phyloP scores from a whole-genome alignment of 2,888 invertebrate genomes.

The Pantelozetes paolii region DNA sequence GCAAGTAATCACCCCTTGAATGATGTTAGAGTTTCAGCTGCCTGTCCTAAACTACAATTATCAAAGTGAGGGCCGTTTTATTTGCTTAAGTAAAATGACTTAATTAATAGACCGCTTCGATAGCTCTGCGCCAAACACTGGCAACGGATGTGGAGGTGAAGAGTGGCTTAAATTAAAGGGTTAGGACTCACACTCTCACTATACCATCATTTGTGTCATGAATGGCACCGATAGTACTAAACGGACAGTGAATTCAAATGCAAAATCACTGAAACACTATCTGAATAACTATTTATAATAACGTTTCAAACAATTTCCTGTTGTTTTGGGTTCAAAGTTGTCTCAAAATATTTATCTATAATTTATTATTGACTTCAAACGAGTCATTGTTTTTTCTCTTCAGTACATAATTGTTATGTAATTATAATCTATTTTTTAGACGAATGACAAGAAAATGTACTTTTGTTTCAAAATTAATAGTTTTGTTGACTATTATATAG shows the following conservation, averaged over 20 bases:
- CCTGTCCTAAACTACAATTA: not conserved
- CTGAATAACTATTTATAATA: not conserved
- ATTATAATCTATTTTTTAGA: not conserved
- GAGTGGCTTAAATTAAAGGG: not conserved
- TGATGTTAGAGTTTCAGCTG: slow-evolving; percentile 13
- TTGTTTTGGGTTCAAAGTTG: not conserved
- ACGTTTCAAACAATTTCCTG: slow-evolving; percentile 20
- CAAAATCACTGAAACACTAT: not conserved
- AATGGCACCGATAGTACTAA: not conserved
- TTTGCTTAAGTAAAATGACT: slow-evolving; percentile 35
- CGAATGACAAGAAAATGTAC: slow-evolving; percentile 30
- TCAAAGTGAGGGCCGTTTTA: slow-evolving; percentile 12
- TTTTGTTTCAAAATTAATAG: slow-evolving; percentile 37
- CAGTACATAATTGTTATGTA: slow-evolving; percentile 10
- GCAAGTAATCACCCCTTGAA: not conserved
- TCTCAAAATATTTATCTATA: not conserved
- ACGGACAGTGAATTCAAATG: not conserved
- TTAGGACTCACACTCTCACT: not conserved
- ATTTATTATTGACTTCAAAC: not conserved
- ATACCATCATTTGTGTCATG: not conserved
- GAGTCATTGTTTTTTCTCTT: slow-evolving; percentile 14
- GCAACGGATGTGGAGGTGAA: not conserved
- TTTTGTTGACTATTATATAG: slow-evolving; percentile 22
- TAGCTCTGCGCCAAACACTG: not conserved
- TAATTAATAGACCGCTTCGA: slow-evolving; percentile 19